Percentiles rank a stretch among this genome's conserved stretches.
These are phyloP conservation scores for Hexactinellida sp. DNA, from an alignment of 37 sponge, comb jelly and placozoan species.

Conservation along the genomic window DNA sequence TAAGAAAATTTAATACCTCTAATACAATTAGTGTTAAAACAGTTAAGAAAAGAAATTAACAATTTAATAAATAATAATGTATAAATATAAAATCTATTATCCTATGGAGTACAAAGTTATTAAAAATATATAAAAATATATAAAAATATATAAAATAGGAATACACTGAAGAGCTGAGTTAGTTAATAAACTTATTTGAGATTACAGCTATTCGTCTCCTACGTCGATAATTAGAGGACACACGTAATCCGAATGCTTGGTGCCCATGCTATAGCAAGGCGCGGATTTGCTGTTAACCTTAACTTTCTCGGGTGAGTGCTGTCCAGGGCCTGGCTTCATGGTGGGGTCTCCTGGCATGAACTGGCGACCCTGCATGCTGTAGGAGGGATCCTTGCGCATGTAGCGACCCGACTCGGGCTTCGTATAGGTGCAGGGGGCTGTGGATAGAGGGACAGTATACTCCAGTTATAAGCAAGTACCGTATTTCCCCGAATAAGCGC, in stretches of 20 bases:
- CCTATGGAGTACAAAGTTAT: not conserved
- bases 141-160: not conserved
- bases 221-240: constrained; percentile 28
- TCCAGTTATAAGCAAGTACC: no score
- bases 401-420: constrained; percentile 19
- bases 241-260: constrained; percentile 33
- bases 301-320: constrained; percentile 32
- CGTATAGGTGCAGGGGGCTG: constrained; percentile 44
- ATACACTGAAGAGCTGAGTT: not conserved
- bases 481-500: no score
- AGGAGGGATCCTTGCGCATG: constrained; percentile 20
- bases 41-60: no score
- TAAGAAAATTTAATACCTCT: no score
- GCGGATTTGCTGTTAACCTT: not conserved
- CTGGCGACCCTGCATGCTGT: constrained; percentile 16
- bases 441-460: no score
- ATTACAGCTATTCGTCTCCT: not conserved
- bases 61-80: no score
- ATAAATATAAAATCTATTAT: no score
- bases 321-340: constrained; percentile 30
- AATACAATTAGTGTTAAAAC: no score
- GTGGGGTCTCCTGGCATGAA: constrained; percentile 36
- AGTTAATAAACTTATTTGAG: no score
- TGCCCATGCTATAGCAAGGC: constrained; percentile 23
- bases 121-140: not conserved